Base-by-base conservation (phyloP, 2,797 vertebrate genomes). In the Cynopterus sphinx region DNA sequence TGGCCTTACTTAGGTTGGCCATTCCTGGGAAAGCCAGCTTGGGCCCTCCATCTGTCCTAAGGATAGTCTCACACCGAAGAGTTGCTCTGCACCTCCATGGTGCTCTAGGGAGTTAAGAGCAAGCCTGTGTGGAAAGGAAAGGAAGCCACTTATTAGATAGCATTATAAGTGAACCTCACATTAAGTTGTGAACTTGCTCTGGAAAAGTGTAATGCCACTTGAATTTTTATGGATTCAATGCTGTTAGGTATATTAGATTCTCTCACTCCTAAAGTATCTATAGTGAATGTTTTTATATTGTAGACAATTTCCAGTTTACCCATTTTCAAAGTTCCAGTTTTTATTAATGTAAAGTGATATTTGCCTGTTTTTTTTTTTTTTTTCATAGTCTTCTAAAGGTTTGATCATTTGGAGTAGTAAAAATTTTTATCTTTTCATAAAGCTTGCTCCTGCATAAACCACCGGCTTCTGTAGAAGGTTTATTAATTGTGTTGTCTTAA, bases 1-100 rank as follows among this genome's bases (percentile, higher is more conserved):
- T 94, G 93, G 90, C 92, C 70, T 95, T 94, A 41, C 36, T 96
- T 95, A 85, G 59, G 53, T 90, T 95, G 81, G 70, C 73, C 87
- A 91, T 77, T 89, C 89, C 67, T 95, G 55, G 91, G 94, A 95
- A 97, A 95, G 79, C 79, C 75, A 74, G 75, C 81, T 33, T 74
- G 43, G 71, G 39, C 41, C 51, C 15, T 93, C 90, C 61, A 26
- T 86, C 82, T 81, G 55, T n/a, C 49, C 28, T 65, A 79, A 92
- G 79, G 71, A 79, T 70, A 79, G 59, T 91, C 59, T 61, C 19
- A 93, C 33, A 95, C 21, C 75, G 91, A 84, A 92, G 28, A 96
- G 57, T 82, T 86, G 51, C 49, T 74, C 43, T 65, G 15, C 39
- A 36, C 46, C 51, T 95, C 86, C n/a, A 3, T 79, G 36, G 59